Base-by-base conservation (phyloP, 2,113 vertebrate species). In the Podocnemis expansa region DNA sequence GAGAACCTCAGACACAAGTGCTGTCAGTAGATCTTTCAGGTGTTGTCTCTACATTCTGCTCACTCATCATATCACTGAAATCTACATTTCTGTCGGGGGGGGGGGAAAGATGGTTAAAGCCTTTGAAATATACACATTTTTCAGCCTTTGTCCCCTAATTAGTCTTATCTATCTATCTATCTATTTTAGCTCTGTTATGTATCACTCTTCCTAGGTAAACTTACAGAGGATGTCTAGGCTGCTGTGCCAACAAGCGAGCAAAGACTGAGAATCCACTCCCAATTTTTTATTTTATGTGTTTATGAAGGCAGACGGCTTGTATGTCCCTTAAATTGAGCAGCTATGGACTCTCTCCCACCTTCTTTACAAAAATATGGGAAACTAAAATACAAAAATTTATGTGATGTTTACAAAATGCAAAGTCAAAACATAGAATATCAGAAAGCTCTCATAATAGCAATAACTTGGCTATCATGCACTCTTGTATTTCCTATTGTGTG, bases 1-100 rank as follows among this genome's bases (percentile, higher is more conserved):
- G 93, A 97, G 97, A 89, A 97, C 97, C 98, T 95, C 96, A 79
- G 91, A 85, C 95, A 88, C 92, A 17, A 93, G 97, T 38, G 96
- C 86, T 78, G 96, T 56, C 97, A 96, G 97, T 76, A 95, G 97
- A 93, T 91, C 94, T 94, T 96, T 97, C 97, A 98, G 98, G 97
- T 96, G 94, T 91, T 93, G 84, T 29, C 58, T 86, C 91, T 10
- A 76, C 78, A 17, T 90, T 96, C 91, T 82, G 80, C 84, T 95
- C 94, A 38, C 96, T 95, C 96, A 49, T 94, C 97, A 93, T 94
- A 87, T 93, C 90, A 38, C 24, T 10, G 54, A 76, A 82, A 93
- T 96, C 97, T 93, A 85, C 38, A 0, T 85, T 83, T 82, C 90
- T 12, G 31, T 70, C 52, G 84, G 63, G 16, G 34, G 73, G n/a